Evolutionary conservation across 1,140 invertebrate genomes (phyloP).

Genomic region (Eurosta solidaginis): DNA sequence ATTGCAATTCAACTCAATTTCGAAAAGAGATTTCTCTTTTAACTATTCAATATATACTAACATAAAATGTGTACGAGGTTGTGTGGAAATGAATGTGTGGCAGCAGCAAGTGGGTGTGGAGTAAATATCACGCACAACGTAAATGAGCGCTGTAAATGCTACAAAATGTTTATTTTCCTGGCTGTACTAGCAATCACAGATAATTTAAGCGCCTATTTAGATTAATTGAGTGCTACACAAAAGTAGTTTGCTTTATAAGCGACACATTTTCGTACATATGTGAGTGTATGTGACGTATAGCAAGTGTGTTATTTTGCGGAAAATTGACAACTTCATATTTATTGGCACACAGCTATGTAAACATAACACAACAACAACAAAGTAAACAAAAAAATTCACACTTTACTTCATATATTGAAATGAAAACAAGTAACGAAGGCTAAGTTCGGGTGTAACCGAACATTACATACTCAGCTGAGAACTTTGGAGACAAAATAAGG

Average conservation of each 20-base stretch:
- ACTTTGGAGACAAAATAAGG: no score
- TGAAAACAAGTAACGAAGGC: no score
- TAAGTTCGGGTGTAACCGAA: no score
- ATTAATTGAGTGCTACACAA: constrained; percentile 14
- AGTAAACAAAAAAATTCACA: no score
- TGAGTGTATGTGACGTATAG: background rate
- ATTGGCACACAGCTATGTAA: no score
- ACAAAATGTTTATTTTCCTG: background rate
- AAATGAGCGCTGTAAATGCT: background rate
- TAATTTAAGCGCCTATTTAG: constrained; percentile 26
- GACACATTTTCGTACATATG: background rate
- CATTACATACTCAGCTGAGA: no score
- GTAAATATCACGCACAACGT: background rate
- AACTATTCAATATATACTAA: constrained; percentile 3
- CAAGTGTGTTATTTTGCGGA: background rate
- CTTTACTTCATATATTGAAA: no score
- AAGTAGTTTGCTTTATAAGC: no score
- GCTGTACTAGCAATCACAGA: constrained; percentile 10
- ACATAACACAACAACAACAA: no score
- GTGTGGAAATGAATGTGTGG: background rate
- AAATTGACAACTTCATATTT: constrained; percentile 11
- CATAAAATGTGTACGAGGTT: background rate
- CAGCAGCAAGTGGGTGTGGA: background rate
- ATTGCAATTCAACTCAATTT: constrained; percentile 25
- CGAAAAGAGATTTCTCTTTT: constrained; percentile 5